These are phyloP conservation scores for Australoheros facetus DNA, from an alignment of 2,797 vertebrate genomes.

Conservation along the genomic window DNA sequence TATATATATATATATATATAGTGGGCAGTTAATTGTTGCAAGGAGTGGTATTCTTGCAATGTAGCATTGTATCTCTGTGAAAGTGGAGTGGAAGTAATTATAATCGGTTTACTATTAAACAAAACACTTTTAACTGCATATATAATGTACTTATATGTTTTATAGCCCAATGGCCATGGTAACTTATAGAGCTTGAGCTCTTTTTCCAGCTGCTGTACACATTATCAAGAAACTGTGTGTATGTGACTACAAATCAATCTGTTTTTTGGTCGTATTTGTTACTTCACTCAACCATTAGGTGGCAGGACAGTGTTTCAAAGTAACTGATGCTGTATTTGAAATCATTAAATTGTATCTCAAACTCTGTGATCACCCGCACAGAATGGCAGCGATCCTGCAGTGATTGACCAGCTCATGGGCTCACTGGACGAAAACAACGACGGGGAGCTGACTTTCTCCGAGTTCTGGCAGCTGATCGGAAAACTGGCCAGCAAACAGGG, in stretches of 20 bases:
- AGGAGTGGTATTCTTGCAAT: not conserved
- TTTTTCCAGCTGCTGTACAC: not conserved
- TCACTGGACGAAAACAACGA: constrained; percentile 81
- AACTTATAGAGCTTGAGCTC: not conserved
- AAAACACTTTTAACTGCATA: not conserved
- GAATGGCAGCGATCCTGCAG: constrained; percentile 73
- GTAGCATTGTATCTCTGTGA: not conserved
- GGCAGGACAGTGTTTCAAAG: constrained; percentile 63
- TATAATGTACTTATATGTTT: not conserved
- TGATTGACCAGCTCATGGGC: constrained; percentile 78
- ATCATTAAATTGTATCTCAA: constrained; percentile 4
- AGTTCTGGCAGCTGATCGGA: constrained; percentile 86
- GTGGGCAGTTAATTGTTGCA: not conserved
- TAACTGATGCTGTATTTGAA: not conserved
- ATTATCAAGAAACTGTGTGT: not conserved
- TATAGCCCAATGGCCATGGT: not conserved
- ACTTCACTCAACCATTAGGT: constrained; percentile 58
- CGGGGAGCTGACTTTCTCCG: constrained; percentile 82
- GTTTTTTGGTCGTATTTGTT: constrained; percentile 3
- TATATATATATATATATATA: too few species aligned
- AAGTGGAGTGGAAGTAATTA: not conserved
- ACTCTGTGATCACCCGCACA: constrained; percentile 57
- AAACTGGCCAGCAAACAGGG: constrained; percentile 77
- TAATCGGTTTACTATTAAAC: not conserved
- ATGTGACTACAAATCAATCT: not conserved